Conservation (phyloP, 1,140 invertebrate genomes). For the Bombyx mori region ASM3026992v2 NC_085122.1:3328501-3329000, state of each 20-base stretch:
- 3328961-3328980: neutral
- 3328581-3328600: neutral
- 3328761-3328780: slow-evolving; percentile 58
- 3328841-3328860: slow-evolving; percentile 26
- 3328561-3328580: slow-evolving; percentile 1
- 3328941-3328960: neutral
- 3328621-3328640: slow-evolving; percentile 38
- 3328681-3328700: slow-evolving; percentile 47
- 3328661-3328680: slow-evolving; percentile 51
- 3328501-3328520: slow-evolving; percentile 34
- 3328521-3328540: slow-evolving; percentile 47
- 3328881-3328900: slow-evolving; percentile 30
- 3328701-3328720: slow-evolving; percentile 55
- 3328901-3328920: neutral
- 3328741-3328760: slow-evolving; percentile 49
- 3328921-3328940: neutral
- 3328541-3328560: slow-evolving; percentile 12
- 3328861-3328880: slow-evolving; percentile 56
- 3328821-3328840: slow-evolving; percentile 57
- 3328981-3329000: neutral
- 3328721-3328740: slow-evolving; percentile 59
- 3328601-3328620: neutral
- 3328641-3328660: slow-evolving; percentile 52
- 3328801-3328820: slow-evolving; percentile 53
- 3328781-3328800: slow-evolving; percentile 48